Percentiles rank a stretch among this genome's conserved stretches.
These are phyloP conservation scores for Morpho deidamia DNA, from an alignment of 2,888 invertebrate species.

Conservation along the genomic window DNA sequence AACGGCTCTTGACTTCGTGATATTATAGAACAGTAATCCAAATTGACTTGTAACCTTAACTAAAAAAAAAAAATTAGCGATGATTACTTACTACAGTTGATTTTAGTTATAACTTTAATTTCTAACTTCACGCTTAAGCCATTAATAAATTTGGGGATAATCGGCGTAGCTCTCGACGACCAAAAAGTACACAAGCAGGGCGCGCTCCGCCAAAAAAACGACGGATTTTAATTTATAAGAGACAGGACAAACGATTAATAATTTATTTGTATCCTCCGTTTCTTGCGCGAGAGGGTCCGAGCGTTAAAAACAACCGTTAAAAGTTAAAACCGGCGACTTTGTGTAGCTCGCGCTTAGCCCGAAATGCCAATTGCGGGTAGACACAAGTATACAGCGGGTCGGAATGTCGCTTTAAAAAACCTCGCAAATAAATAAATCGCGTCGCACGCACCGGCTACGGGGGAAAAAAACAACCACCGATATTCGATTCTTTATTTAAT, in stretches of 20 bases:
- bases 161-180: conserved; percentile 62
- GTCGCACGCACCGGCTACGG: conserved; percentile 66
- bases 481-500: conserved; percentile 79
- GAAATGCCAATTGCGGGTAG: conserved; percentile 78
- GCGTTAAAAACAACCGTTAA: conserved; percentile 79
- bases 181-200: conserved; percentile 60
- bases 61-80: background rate
- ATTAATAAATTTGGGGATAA: conserved; percentile 75
- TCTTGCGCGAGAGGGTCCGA: conserved; percentile 67
- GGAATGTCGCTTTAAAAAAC: conserved; percentile 78
- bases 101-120: conserved; percentile 75
- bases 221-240: conserved; percentile 77
- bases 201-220: conserved; percentile 65
- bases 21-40: no score
- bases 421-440: conserved; percentile 77
- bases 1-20: no score
- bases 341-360: conserved; percentile 75
- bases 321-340: conserved; percentile 60
- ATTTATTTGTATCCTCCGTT: conserved; percentile 77
- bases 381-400: conserved; percentile 76
- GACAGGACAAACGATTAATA: conserved; percentile 80
- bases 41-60: no score
- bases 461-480: conserved; percentile 68
- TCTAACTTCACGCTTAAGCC: conserved; percentile 72
- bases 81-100: conserved; percentile 37